Evolutionary conservation across 2,797 vertebrate genomes (phyloP), one percentile per base, ranked within the genome.

Genomic region (Netta rufina): DNA sequence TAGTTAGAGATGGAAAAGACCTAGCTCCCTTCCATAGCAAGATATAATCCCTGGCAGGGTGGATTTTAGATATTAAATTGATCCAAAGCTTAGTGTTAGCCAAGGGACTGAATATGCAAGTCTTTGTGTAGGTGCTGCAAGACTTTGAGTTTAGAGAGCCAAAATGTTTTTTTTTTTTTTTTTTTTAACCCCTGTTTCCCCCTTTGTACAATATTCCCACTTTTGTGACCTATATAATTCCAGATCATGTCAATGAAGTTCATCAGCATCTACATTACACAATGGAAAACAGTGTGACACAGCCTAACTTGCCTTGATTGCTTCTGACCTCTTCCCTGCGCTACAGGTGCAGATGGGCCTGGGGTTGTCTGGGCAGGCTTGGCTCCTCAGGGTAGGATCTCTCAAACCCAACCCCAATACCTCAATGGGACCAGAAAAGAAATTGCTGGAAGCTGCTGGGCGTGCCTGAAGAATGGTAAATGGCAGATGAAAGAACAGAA

Each of bases 1-100:
- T 87, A 90, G 92, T 92, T 89, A 53, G 92, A 93, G 93, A 93
- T 88, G 91, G 95, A 92, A 88, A 95, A 96, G 93, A 94, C 95
- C 95, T 56, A 62, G 67, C 92, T 96, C 94, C 87, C 66, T 89
- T 92, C 94, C 93, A 88, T 14, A 43, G 87, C 89, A 78, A 84
- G 83, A 90, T 43, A 87, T 84, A 91, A 96, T 92, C 94, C 94
- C 93, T 85, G 80, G 93, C 92, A 95, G 90, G 94, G 93, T 92
- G 54, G 47, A 65, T 82, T 84, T 61, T 77, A 67, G 58, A 91
- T 82, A 89, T 83, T 82, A 70, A 89, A 7, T 72, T 80, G 92
- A 95, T 93, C 81, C 87, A 91, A 93, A 93, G 91, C 88, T 95
- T 57, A 79, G 60, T 70, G 93, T 86, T 39, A 93, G 76, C 87